phyloP scores from a whole-genome alignment of 2,797 vertebrate genomes.

The Melanotaenia boesemani region DNA sequence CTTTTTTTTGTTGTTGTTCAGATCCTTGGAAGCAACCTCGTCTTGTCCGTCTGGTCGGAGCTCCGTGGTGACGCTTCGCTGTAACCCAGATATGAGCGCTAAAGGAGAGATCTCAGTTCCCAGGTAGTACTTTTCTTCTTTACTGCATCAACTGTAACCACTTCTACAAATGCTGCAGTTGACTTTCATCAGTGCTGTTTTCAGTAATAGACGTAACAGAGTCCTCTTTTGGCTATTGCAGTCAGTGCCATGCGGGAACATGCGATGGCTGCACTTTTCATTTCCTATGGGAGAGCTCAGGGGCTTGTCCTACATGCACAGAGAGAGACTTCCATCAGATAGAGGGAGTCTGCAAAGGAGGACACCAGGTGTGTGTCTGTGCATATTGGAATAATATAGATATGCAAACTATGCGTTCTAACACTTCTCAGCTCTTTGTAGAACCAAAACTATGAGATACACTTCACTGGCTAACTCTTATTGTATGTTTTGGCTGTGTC shows the following conservation, averaged over 20 bases:
- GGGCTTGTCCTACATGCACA: constrained; percentile 93
- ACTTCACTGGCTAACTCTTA: neutral
- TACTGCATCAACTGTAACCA: neutral
- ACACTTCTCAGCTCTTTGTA: neutral
- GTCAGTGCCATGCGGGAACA: constrained; percentile 93
- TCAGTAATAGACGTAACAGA: constrained; percentile 1
- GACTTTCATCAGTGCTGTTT: neutral
- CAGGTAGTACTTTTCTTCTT: constrained; percentile 82
- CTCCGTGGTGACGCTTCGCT: constrained; percentile 92
- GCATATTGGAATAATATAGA: neutral
- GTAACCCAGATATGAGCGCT: constrained; percentile 85
- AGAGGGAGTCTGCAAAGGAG: constrained; percentile 92
- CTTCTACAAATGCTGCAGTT: neutral
- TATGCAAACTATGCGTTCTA: constrained; percentile 3
- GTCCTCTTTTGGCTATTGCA: constrained; percentile 66
- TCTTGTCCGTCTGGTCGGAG: constrained; percentile 92
- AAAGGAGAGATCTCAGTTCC: constrained; percentile 91
- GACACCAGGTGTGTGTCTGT: constrained; percentile 85
- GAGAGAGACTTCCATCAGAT: constrained; percentile 92
- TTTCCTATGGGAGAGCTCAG: constrained; percentile 95
- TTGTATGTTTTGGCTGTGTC: neutral
- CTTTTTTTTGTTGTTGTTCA: constrained; percentile 53
- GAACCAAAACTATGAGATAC: neutral
- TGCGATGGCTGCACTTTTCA: constrained; percentile 95
- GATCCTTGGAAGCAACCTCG: constrained; percentile 89